A percentile compares a stretch with the other conserved stretches of the same genome.
phyloP scores from a whole-genome alignment of 2,797 vertebrate species.

The Arrhamphus sclerolepis region DNA sequence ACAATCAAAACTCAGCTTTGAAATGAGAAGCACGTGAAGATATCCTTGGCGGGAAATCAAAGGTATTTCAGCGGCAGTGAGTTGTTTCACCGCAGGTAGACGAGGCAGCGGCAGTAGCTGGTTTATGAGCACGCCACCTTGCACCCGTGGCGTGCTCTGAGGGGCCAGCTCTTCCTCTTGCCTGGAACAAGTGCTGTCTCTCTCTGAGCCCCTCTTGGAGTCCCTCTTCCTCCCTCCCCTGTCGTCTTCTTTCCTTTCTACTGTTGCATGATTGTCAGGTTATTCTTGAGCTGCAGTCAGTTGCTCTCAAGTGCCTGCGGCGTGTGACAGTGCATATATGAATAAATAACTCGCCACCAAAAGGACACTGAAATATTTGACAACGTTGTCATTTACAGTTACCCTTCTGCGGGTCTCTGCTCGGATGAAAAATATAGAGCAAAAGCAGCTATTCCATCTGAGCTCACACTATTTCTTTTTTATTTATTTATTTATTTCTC shows the following conservation, averaged over 20 bases:
- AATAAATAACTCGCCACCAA: conserved; percentile 71
- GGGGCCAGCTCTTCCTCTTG: conserved; percentile 14
- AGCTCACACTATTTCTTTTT: conserved; percentile 11
- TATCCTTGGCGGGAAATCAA: conserved; percentile 26
- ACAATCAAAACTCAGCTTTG: conserved; percentile 46
- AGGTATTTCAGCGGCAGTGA: conserved; percentile 26
- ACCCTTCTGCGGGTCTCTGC: conserved; percentile 46
- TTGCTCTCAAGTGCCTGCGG: conserved; percentile 67
- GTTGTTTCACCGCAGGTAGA: conserved; percentile 41
- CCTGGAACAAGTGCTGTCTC: conserved; percentile 33
- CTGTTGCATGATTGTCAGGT: conserved; percentile 68
- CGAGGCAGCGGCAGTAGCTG: background rate
- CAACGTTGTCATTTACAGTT: conserved; percentile 73
- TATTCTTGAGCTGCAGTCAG: conserved; percentile 68
- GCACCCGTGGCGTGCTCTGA: conserved; percentile 24
- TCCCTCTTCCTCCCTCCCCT: conserved; percentile 27
- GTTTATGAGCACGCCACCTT: background rate
- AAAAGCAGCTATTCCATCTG: conserved; percentile 20
- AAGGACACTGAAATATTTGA: conserved; percentile 71
- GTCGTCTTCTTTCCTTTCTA: conserved; percentile 36
- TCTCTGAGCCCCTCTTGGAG: conserved; percentile 1
- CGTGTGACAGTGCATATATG: conserved; percentile 74
- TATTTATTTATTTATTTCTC: conserved; percentile 2
- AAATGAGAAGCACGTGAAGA: conserved; percentile 16
- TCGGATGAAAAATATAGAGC: conserved; percentile 32